Evolutionary conservation across 92 coral and sea anemone genomes (phyloP).

Genomic region (Hydrozoanthus gracilis): DNA sequence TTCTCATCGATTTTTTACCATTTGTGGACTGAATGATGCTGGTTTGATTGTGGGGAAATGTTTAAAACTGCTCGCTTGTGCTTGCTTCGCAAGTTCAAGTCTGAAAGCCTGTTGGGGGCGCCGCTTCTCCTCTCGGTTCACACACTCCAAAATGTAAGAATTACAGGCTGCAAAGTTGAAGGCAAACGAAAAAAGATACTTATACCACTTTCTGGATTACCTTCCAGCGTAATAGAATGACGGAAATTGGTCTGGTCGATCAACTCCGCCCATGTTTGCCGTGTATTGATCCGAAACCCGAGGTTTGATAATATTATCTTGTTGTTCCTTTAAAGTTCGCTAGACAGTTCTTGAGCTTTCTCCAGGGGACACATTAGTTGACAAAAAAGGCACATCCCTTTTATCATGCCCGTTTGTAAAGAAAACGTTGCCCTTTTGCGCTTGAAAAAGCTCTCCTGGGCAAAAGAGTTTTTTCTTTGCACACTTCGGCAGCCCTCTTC

Average conservation of each 20-base stretch:
- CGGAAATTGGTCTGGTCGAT: background rate
- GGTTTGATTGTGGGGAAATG: conserved; percentile 13
- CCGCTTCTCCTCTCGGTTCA: conserved; percentile 23
- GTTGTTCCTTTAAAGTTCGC: background rate
- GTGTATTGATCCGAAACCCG: conserved; percentile 9
- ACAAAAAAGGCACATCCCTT: conserved; percentile 8
- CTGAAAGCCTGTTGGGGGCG: conserved; percentile 43
- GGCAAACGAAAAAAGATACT: background rate
- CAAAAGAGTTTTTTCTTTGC: conserved; percentile 43
- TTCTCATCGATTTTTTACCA: conserved; percentile 31
- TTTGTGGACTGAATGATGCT: conserved; percentile 3
- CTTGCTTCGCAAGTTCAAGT: conserved; percentile 52
- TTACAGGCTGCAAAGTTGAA: conserved; percentile 13
- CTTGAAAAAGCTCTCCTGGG: conserved; percentile 48
- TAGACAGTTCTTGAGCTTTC: conserved; percentile 1
- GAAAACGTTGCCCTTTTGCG: conserved; percentile 45
- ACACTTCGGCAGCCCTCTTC: conserved; percentile 46
- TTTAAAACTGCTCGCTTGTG: conserved; percentile 42
- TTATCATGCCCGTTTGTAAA: background rate
- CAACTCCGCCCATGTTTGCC: conserved; percentile 3
- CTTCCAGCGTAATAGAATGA: conserved; percentile 5
- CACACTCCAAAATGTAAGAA: conserved; percentile 22
- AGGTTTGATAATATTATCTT: conserved; percentile 1
- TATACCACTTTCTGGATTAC: conserved; percentile 8
- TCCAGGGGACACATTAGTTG: conserved; percentile 8